Evolutionary conservation across 2,888 invertebrate genomes (phyloP).

Genomic region (Physocephala rufipes): DNA sequence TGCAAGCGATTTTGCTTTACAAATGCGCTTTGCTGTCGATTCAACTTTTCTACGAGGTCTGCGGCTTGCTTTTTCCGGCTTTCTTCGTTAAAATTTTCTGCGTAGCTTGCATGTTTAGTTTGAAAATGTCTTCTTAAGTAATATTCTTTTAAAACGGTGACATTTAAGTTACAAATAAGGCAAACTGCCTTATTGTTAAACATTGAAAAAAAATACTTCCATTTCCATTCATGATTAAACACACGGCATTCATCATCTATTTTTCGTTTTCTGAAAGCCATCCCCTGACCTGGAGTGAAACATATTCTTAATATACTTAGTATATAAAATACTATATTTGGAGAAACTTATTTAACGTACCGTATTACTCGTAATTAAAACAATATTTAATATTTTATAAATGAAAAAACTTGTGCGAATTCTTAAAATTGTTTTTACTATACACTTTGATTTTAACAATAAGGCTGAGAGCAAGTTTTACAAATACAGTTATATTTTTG

Average conservation of each 20-base stretch:
- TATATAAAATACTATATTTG: not conserved
- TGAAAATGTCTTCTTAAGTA: not conserved
- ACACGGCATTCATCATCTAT: not conserved
- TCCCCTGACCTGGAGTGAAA: not conserved
- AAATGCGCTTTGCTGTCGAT: not conserved
- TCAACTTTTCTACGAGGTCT: not conserved
- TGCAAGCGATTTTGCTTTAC: too few relatives aligned
- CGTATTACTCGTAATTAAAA: not conserved
- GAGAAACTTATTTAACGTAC: not conserved
- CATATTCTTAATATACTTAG: slow-evolving; percentile 11
- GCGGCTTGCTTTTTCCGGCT: not conserved
- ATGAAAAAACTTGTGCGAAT: not conserved
- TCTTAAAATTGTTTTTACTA: too few relatives aligned
- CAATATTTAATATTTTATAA: not conserved
- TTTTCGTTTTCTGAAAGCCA: not conserved
- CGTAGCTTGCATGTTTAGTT: not conserved
- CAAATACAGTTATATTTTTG: too few relatives aligned
- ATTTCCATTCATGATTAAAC: slow-evolving; percentile 20
- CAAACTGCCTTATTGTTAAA: too few relatives aligned
- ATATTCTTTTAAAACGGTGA: not conserved
- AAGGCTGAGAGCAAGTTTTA: too few relatives aligned
- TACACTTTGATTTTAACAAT: too few relatives aligned
- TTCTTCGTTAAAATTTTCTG: not conserved
- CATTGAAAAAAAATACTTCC: too few relatives aligned
- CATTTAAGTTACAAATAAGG: too few relatives aligned